phyloP scores from a whole-genome alignment of 2,888 invertebrate species.

The Neocrepidodera transversa region DNA sequence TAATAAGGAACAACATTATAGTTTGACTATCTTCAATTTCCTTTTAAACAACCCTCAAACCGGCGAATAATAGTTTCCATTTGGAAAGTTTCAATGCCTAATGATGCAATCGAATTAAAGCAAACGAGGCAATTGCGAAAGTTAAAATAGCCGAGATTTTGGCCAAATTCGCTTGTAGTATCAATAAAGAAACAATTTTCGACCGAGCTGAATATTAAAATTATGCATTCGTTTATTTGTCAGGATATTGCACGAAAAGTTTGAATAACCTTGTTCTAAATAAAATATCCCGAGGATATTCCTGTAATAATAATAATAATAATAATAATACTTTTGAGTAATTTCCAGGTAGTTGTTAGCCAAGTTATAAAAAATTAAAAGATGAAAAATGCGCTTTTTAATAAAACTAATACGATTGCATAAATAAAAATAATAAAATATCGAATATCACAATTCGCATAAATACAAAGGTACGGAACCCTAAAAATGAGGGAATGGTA shows the following conservation, averaged over 20 bases:
- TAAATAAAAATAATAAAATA: no score
- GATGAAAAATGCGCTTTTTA: no score
- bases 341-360: no score
- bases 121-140: not conserved
- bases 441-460: no score
- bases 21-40: not conserved
- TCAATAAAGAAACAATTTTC: not conserved
- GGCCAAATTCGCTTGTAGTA: not conserved
- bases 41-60: not conserved
- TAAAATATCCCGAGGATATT: not conserved
- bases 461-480: no score
- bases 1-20: not conserved
- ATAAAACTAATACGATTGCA: no score
- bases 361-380: no score
- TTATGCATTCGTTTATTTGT: not conserved
- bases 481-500: no score
- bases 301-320: no score
- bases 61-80: conserved; percentile 2
- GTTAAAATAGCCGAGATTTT: not conserved
- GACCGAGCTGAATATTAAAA: not conserved
- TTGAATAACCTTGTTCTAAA: not conserved
- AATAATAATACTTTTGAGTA: no score
- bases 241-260: not conserved
- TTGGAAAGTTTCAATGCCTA: conserved; percentile 4
- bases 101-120: conserved; percentile 7